A percentile compares a stretch with the other conserved stretches of the same genome.
Evolutionary conservation across 1,140 invertebrate genomes (phyloP).

Genomic region (Catajapyx aquilonaris): DNA sequence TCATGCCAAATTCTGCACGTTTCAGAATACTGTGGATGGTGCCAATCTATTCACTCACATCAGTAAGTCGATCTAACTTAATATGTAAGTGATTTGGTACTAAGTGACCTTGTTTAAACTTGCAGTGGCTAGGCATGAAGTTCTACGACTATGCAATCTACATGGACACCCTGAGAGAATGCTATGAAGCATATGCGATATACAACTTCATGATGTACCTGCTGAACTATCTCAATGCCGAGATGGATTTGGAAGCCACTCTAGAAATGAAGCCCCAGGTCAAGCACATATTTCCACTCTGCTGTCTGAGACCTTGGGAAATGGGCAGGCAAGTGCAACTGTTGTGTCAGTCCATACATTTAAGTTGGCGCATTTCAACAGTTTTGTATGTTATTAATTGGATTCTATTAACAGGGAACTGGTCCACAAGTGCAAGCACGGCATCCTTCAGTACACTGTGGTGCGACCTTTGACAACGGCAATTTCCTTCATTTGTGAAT

Average conservation of each 20-base stretch:
- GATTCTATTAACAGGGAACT: slow-evolving; percentile 57
- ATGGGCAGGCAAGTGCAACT: slow-evolving; percentile 47
- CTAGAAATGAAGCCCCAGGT: slow-evolving; percentile 68
- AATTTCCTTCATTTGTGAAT: slow-evolving; percentile 72
- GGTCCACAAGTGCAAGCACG: slow-evolving; percentile 86
- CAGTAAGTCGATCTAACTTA: slow-evolving; percentile 36
- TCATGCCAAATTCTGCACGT: slow-evolving; percentile 6
- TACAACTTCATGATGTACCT: slow-evolving; percentile 96
- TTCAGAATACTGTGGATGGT: slow-evolving; percentile 92
- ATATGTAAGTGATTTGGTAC: not conserved
- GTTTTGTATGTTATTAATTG: not conserved
- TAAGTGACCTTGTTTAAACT: slow-evolving; percentile 8
- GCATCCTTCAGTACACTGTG: slow-evolving; percentile 83
- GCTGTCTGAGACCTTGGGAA: slow-evolving; percentile 62
- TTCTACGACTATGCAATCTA: slow-evolving; percentile 73
- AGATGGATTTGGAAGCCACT: slow-evolving; percentile 52
- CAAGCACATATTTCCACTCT: slow-evolving; percentile 62
- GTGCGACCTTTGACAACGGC: slow-evolving; percentile 70
- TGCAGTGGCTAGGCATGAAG: slow-evolving; percentile 59
- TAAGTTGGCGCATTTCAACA: no score
- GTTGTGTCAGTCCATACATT: no score
- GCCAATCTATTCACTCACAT: slow-evolving; percentile 86
- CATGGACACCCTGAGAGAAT: slow-evolving; percentile 77
- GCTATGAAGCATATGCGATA: slow-evolving; percentile 91
- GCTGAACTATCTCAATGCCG: slow-evolving; percentile 59